phyloP scores from a whole-genome alignment of 2,888 invertebrate species.

The Epirrhoe alternata region DNA sequence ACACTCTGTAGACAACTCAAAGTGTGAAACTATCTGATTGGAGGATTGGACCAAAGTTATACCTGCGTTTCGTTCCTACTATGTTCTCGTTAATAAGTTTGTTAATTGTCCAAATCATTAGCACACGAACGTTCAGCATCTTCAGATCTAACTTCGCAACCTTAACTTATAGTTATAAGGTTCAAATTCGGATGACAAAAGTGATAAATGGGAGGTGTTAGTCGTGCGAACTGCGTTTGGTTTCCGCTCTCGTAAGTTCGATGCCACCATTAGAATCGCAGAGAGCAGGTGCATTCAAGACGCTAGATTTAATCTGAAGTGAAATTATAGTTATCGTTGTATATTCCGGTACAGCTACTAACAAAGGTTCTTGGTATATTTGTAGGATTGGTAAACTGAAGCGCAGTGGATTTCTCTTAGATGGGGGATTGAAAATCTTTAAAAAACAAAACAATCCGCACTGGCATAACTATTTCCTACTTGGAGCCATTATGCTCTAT shows the following conservation, averaged over 20 bases:
- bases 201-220: constrained; percentile 46
- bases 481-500: no score
- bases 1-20: no score
- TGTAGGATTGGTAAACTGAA: no score
- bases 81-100: constrained; percentile 32
- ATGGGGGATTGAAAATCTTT: no score
- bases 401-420: no score
- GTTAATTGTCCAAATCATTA: constrained; percentile 76
- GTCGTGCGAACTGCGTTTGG: constrained; percentile 64
- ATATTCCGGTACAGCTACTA: not conserved
- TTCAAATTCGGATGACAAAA: constrained; percentile 12
- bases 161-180: constrained; percentile 10
- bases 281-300: constrained; percentile 52
- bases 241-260: constrained; percentile 72
- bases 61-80: constrained; percentile 35
- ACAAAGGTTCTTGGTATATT: not conserved
- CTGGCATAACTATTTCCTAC: no score
- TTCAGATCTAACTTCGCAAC: constrained; percentile 42
- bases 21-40: not conserved
- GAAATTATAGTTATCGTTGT: constrained; percentile 35
- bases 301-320: constrained; percentile 52
- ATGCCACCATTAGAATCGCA: constrained; percentile 64
- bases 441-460: no score
- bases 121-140: constrained; percentile 61
- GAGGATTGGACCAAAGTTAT: constrained; percentile 1